Base-by-base conservation (phyloP, 2,113 vertebrate species). In the Tor tambroides region DNA sequence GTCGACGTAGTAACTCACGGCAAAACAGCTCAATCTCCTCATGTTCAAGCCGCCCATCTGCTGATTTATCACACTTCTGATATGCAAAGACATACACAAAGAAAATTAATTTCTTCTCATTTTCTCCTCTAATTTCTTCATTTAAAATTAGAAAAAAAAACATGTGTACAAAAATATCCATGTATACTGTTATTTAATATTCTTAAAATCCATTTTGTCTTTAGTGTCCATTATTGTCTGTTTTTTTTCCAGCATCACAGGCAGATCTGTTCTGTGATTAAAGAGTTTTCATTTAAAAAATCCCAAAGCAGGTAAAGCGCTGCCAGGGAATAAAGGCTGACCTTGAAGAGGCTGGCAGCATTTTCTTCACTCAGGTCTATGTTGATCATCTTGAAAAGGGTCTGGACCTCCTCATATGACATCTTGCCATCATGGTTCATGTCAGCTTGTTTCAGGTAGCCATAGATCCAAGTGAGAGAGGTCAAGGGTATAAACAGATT, bases 351-450 rank as follows among this genome's bases (percentile, higher is more conserved):
- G 84, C 76, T 92, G 89, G 91, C 94, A 46, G 98, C 97, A 0
- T 99, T 98, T 92, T 95, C 94, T 65, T 98, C 97, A 0, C 96
- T 96, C 92, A 99, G 93, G 91, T 98, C 95, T 3, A 99, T 96
- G 61, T 99, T 99, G 91, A 99, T 96, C 97, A 99, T 98, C 90
- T 95, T 92, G 85, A 99, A 94, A 92, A 99, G 96, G 77, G 85
- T 95, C 93, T 97, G 97, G 85, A 98, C 95, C 91, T 99, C 98
- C 56, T 96, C 94, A 85, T 99, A 98, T 89, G 95, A 97, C 97
- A 99, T 98, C 93, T 96, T 98, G 51, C 96, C 96, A 74, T 99
- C 98, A 35, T 94, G 95, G 92, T 99, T 93, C 87, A 94, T 94
- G 89, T 99, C 98, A 0, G 98, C 98, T 28, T 93, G 94, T 86